Evolutionary conservation across 2,797 vertebrate species (phyloP).

Genomic region (Gymnothorax reevesii): DNA sequence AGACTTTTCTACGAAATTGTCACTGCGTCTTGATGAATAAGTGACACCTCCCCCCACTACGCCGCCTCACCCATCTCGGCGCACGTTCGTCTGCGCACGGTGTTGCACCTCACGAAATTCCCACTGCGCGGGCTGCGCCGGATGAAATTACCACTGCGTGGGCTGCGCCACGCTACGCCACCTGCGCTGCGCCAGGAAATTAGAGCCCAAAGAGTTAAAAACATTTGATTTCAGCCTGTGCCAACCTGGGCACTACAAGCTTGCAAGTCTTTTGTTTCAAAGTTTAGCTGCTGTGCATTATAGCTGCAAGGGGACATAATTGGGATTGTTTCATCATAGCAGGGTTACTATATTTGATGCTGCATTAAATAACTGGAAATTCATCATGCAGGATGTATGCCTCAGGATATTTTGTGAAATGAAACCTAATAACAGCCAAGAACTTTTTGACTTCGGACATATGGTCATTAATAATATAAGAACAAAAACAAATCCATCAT

Average conservation of each 20-base stretch:
- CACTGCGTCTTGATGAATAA: too few relatives aligned
- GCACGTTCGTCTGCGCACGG: too few relatives aligned
- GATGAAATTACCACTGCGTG: too few relatives aligned
- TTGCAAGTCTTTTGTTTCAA: neutral
- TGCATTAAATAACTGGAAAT: slow-evolving; percentile 11
- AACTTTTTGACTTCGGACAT: neutral
- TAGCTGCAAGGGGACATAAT: neutral
- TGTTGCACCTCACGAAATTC: too few relatives aligned
- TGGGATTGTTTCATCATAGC: neutral
- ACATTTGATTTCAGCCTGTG: slow-evolving; percentile 2
- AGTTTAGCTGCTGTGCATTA: neutral
- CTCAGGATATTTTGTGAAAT: neutral
- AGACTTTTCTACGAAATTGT: too few relatives aligned
- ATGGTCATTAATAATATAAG: slow-evolving; percentile 6
- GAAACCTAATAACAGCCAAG: neutral
- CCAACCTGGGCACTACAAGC: neutral
- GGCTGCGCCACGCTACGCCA: too few relatives aligned
- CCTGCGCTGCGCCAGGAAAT: too few relatives aligned
- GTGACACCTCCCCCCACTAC: too few relatives aligned
- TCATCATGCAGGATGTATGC: neutral
- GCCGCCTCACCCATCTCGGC: too few relatives aligned
- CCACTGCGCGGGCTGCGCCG: too few relatives aligned
- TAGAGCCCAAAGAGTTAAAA: neutral
- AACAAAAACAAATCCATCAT: slow-evolving; percentile 3
- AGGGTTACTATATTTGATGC: neutral